Evolutionary conservation across 2,113 vertebrate genomes (phyloP), one percentile per base, ranked within the genome.

Genomic region (Pithys albifrons): DNA sequence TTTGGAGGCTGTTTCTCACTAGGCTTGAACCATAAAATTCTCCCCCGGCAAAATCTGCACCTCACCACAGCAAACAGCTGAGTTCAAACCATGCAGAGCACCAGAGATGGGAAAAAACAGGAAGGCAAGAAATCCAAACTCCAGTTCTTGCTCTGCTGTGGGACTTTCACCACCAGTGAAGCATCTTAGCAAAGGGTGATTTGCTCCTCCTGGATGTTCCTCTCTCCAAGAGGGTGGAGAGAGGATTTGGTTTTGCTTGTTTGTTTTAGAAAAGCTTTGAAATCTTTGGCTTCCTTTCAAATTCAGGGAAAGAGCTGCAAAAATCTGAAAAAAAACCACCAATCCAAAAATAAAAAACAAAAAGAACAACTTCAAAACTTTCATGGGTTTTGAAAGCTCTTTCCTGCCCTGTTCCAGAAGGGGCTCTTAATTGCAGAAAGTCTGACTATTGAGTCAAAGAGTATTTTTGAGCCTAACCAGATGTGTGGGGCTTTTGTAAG

Each of bases 281-380:
- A 93, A 93, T 61, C 61, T 91, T 81, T 94, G 81, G 65, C 85
- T 89, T 88, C 61, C 57, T 75, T 81, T 94, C 70, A 93, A 78
- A 67, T 61, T 71, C 52, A 75, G 20, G 33, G 52, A 13, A 88
- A 85, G 65, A 81, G 33, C 62, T 85, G 65, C 55, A 94, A 91
- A 92, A 91, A 73, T 35, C 18, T 64, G 1, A 29, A 39, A 77
- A 65, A 51, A 29, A 57, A 57, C 9, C 1, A 7, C 31, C 31
- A 19, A 43, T 43, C 31, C 19, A 57, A n/a, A 31, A 54, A 52
- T 28, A 14, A 22, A n/a, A n/a, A 52, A 27, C 51, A 52, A 52
- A 6, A 20, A 28, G n/a, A 76, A 20, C 45, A 6, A 43, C 41
- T 43, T 29, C 33, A 57, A 87, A 87, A 16, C 14, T n/a, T 81